These are phyloP conservation scores for Atrichornis clamosus DNA, from an alignment of 2,113 vertebrate genomes.

Conservation along the genomic window DNA sequence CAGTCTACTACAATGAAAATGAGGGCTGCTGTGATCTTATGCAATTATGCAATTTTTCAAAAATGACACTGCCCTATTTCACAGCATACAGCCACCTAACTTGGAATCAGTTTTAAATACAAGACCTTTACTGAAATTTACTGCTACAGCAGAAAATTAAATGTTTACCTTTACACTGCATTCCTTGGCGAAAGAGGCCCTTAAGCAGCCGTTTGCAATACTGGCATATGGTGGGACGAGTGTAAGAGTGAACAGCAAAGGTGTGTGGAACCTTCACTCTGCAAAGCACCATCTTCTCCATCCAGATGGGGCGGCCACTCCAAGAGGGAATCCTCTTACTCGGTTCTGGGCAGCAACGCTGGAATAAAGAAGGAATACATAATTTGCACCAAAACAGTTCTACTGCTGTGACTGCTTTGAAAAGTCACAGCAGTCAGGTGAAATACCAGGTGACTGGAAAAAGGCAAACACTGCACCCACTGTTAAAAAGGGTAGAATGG, in stretches of 20 bases:
- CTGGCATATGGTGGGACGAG: constrained; percentile 97
- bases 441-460: neutral
- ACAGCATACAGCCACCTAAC: neutral
- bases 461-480: neutral
- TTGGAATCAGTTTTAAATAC: neutral
- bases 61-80: neutral
- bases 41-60: neutral
- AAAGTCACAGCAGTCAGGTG: neutral
- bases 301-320: constrained; percentile 97
- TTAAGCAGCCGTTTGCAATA: constrained; percentile 96
- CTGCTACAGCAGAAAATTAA: neutral
- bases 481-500: neutral
- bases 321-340: constrained; percentile 95
- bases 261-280: constrained; percentile 97
- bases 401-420: neutral
- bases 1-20: neutral
- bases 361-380: neutral
- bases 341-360: constrained; percentile 87
- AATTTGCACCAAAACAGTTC: neutral
- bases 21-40: neutral
- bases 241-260: constrained; percentile 97
- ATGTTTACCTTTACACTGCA: constrained; percentile 95
- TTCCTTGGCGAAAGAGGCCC: constrained; percentile 96
- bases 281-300: constrained; percentile 97
- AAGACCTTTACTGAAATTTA: neutral